Evolutionary conservation across 1,140 invertebrate species (phyloP), one percentile per base, ranked within the genome.

Genomic region (Drosophila sucinea): DNA sequence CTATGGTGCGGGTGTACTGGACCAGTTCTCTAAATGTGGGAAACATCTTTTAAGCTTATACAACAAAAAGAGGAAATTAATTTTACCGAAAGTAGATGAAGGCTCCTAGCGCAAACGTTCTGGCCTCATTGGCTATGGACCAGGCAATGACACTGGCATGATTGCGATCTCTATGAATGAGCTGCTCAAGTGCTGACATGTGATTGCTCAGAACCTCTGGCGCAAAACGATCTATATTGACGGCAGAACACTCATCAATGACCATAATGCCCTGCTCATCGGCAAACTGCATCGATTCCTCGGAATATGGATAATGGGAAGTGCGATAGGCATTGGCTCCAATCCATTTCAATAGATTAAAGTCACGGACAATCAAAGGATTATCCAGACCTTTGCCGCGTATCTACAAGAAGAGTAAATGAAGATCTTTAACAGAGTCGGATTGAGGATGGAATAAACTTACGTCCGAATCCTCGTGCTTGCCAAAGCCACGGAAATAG

Each of bases 241-340:
- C 98, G 47, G 96, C 97, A 1, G 98, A 97, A 91, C 97, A 97
- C 92, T 99, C 98, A 90, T 98, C 96, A 67, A 99, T 98, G 17
- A 99, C 96, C 92, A 98, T 97, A 76, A 99, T 98, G 23, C 98
- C 98, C 67, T 96, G 94, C 85, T 96, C 94, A 92, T 99, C 98
- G 29, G 98, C 98, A 87, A 97, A 93, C 89, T 99, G 97, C 94
- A 99, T 97, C 30, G 98, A 96, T 93, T 99, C 98, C 90, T 99
- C 98, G 1, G 98, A 97, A 92, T 99, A 99, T 3, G 99, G 99
- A 93, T 99, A 99, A 92, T 99, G 98, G 0, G 98, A 99, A 0
- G 98, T 99, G 29, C 99, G 94, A 92, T 98, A 99, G 33, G 96
- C 95, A 93, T 99, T 99, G 1, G 96, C 98, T 1, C 98, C 98